A percentile compares a stretch with the other conserved stretches of the same genome.
These are phyloP conservation scores for Pardalotus punctatus DNA, from an alignment of 2,113 vertebrate genomes.

Conservation along the genomic window DNA sequence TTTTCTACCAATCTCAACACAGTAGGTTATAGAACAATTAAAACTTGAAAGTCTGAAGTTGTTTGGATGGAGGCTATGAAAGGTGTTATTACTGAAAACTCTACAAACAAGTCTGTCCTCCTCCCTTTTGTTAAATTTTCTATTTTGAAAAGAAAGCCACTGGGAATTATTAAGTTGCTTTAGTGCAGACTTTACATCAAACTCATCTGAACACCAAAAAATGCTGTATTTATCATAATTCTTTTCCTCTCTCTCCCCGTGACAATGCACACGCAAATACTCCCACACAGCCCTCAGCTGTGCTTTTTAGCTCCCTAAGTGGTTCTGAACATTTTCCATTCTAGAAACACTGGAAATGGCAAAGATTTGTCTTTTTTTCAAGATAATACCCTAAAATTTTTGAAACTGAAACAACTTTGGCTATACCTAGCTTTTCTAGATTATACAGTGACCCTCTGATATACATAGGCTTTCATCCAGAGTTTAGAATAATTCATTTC, in stretches of 20 bases:
- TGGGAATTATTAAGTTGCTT: neutral
- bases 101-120: neutral
- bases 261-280: neutral
- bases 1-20: neutral
- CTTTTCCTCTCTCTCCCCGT: neutral
- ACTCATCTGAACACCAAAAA: neutral
- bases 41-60: neutral
- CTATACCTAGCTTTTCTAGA: neutral
- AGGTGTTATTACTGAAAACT: neutral
- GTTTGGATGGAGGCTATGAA: neutral
- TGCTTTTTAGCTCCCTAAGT: conserved; percentile 3
- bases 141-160: neutral
- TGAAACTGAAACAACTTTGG: neutral
- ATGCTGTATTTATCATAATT: conserved; percentile 25
- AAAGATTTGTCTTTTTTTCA: neutral
- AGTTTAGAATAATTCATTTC: neutral
- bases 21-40: neutral
- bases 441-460: neutral
- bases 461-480: neutral
- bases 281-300: conserved; percentile 29
- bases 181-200: neutral
- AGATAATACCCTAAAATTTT: neutral
- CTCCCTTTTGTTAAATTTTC: neutral
- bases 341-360: neutral
- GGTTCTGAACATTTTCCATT: neutral